A percentile compares a stretch with the other conserved stretches of the same genome.
Evolutionary conservation across 2,797 vertebrate species (phyloP).

Genomic region (Schizopygopsis pylzovi): DNA sequence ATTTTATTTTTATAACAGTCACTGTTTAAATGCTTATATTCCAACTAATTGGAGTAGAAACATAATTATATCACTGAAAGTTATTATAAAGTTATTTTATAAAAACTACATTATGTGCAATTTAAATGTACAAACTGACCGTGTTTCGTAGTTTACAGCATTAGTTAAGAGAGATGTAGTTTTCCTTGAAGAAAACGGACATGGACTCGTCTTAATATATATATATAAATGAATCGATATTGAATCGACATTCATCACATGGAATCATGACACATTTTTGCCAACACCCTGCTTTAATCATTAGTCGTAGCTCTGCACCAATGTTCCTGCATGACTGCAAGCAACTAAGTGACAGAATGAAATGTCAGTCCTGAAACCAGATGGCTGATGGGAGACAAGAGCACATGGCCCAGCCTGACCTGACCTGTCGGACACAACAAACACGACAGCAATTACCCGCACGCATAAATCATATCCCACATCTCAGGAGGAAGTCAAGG

Average conservation of each 20-base stretch:
- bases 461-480: conserved; percentile 65
- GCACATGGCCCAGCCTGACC: conserved; percentile 20
- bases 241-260: background rate
- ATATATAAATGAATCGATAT: background rate
- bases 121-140: background rate
- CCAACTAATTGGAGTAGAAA: background rate
- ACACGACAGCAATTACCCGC: conserved; percentile 64
- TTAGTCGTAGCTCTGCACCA: no score
- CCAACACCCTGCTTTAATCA: background rate
- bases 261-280: background rate
- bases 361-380: conserved; percentile 32
- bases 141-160: background rate
- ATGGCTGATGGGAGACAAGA: conserved; percentile 23
- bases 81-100: background rate
- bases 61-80: background rate
- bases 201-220: background rate
- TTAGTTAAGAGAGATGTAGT: background rate
- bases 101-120: background rate
- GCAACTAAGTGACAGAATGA: conserved; percentile 31
- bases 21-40: background rate
- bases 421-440: conserved; percentile 40
- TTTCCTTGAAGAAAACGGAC: background rate
- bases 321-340: background rate
- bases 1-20: background rate
- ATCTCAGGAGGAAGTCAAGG: conserved; percentile 58